Evolutionary conservation across 2,888 invertebrate genomes (phyloP).

Genomic region (Melipona beecheii): DNA sequence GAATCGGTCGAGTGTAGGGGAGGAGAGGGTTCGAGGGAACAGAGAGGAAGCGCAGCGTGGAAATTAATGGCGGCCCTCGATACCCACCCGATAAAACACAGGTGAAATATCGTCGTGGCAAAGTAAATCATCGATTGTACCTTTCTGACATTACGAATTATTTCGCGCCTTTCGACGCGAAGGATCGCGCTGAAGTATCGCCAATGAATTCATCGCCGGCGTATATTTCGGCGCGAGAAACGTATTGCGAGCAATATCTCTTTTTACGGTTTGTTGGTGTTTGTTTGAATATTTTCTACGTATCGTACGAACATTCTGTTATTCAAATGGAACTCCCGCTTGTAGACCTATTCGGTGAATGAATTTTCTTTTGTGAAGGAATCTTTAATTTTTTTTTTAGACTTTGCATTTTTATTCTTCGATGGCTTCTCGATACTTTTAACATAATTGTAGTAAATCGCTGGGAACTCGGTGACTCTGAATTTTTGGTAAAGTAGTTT

Average conservation of each 20-base stretch:
- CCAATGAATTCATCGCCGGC: background rate
- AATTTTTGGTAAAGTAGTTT: too few species aligned
- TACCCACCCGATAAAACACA: constrained; percentile 26
- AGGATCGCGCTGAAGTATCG: background rate
- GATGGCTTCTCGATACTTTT: too few species aligned
- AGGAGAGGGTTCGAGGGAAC: background rate
- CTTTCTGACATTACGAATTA: constrained; percentile 20
- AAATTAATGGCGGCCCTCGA: constrained; percentile 23
- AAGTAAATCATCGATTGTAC: constrained; percentile 33
- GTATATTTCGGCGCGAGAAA: background rate
- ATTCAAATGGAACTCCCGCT: too few species aligned
- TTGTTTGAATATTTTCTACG: too few species aligned
- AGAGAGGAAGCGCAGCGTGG: background rate
- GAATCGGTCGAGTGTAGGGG: background rate
- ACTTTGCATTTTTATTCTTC: too few species aligned
- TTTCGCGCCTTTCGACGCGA: background rate
- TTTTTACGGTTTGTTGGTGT: too few species aligned
- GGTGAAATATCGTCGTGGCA: constrained; percentile 11
- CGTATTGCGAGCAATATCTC: background rate
- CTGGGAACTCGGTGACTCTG: too few species aligned
- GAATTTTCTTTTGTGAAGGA: too few species aligned
- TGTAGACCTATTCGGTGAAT: too few species aligned
- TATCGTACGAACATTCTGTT: too few species aligned
- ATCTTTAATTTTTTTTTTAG: too few species aligned
- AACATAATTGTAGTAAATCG: too few species aligned